Conservation (phyloP, 1,140 invertebrate species). For the Lordiphosa mommai region DNA sequence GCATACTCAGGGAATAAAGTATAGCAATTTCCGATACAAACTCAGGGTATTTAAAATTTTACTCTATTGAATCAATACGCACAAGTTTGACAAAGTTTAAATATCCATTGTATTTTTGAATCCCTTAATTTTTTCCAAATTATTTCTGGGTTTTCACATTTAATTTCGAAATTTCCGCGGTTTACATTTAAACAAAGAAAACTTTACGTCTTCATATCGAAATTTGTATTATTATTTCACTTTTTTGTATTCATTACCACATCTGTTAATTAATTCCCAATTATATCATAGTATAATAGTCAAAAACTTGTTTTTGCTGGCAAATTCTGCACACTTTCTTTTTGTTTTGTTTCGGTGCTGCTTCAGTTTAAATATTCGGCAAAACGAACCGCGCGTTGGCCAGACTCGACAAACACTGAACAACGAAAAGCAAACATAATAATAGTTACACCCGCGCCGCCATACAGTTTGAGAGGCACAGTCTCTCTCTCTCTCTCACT, state of each 20-base stretch:
- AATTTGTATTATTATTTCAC: too few relatives aligned
- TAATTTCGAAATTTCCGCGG: constrained; percentile 7
- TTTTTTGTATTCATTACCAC: constrained; percentile 30
- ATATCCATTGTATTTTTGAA: too few relatives aligned
- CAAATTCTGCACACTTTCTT: constrained; percentile 51
- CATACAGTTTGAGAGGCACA: constrained; percentile 36
- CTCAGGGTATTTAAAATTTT: too few relatives aligned
- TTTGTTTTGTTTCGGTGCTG: constrained; percentile 39
- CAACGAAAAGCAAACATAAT: constrained; percentile 47
- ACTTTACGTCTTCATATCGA: too few relatives aligned
- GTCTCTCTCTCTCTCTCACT: background rate
- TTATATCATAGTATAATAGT: constrained; percentile 23
- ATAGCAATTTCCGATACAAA: too few relatives aligned
- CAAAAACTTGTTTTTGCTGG: constrained; percentile 8
- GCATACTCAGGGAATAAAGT: too few relatives aligned
- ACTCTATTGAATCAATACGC: too few relatives aligned
- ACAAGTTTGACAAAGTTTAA: too few relatives aligned
- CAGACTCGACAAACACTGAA: constrained; percentile 51
- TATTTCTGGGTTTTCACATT: constrained; percentile 8
- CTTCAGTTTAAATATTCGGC: constrained; percentile 22
- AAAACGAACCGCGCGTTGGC: constrained; percentile 53
- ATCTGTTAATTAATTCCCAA: constrained; percentile 35
- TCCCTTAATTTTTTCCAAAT: too few relatives aligned
- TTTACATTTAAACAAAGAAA: too few relatives aligned
- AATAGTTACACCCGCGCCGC: constrained; percentile 42